Evolutionary conservation across 1,140 invertebrate species (phyloP), one percentile per base, ranked within the genome.

Genomic region (Antheraea pernyi): DNA sequence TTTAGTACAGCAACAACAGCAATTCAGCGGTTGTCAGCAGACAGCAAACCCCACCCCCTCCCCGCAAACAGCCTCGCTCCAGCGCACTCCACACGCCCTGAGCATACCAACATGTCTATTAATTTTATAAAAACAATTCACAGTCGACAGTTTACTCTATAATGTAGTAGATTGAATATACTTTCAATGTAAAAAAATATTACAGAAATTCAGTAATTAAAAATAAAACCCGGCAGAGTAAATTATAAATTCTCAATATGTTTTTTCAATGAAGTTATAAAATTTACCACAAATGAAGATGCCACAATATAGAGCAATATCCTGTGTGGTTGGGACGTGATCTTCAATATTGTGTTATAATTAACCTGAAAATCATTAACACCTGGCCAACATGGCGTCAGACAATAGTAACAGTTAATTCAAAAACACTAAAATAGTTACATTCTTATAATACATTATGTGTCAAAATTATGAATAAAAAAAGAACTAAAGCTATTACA

Each of bases 1-100:
- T 91, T 91, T 85, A 79, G 80, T 75, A 89, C 88, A 68, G 89
- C 89, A 88, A 91, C 86, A 90, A 91, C 89, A 85, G 89, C 88
- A 89, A 87, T 82, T 85, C 87, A 88, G 86, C 85, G 85, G 87
- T 89, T 91, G 89, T 87, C 88, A 86, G 88, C 87, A 89, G 81
- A 79, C 86, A 77, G 83, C 85, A 84, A 81, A 79, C 81, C 81
- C 89, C 82, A 42, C 62, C 71, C 81, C 86, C 85, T 81, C 83
- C 88, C 86, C 83, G 83, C 85, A 82, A 74, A 84, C 82, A 72
- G 81, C 83, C 79, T 72, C 83, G 81, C 89, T 80, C 87, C 82
- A 84, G 83, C 80, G 83, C 83, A 79, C 78, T 76, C 79, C 82
- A 78, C 87, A 85, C 83, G 84, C 87, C 89, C 87, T 91, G 89